Evolutionary conservation across 1,140 invertebrate species (phyloP).

Genomic region (Leucophenga varia): DNA sequence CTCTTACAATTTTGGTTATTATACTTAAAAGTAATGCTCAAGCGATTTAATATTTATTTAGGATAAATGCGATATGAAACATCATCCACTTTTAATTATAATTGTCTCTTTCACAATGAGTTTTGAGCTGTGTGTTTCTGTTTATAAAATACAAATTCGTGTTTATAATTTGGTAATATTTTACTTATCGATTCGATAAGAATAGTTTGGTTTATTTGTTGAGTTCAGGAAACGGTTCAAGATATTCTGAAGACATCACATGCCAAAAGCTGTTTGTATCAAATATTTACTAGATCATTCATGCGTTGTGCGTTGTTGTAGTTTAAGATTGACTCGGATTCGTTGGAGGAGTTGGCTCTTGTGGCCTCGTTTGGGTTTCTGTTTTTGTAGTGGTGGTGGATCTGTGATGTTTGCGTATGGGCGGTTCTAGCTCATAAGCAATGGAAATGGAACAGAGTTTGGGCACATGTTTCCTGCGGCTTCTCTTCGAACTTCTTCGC

Average conservation of each 20-base stretch:
- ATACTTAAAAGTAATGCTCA: no score
- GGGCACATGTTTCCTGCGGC: constrained; percentile 14
- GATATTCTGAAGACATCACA: constrained; percentile 2
- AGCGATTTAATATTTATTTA: no score
- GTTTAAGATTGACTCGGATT: constrained; percentile 1
- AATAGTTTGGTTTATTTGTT: constrained; percentile 18
- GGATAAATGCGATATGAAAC: no score
- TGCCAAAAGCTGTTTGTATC: constrained; percentile 13
- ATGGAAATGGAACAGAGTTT: constrained; percentile 45
- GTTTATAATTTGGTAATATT: no score
- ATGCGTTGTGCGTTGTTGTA: constrained; percentile 1
- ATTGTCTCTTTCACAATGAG: no score
- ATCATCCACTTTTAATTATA: no score
- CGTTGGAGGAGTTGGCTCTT: background rate
- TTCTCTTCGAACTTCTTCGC: constrained; percentile 14
- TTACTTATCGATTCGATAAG: constrained; percentile 4
- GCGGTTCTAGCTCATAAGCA: constrained; percentile 31
- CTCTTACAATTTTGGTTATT: no score
- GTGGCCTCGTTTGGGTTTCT: background rate
- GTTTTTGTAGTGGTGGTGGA: constrained; percentile 4
- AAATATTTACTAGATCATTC: constrained; percentile 1
- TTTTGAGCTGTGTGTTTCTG: no score
- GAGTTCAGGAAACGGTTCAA: constrained; percentile 5
- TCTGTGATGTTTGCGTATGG: constrained; percentile 6
- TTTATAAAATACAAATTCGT: no score